phyloP scores from a whole-genome alignment of 1,140 invertebrate genomes.

The Harpegnathos saltator region DNA sequence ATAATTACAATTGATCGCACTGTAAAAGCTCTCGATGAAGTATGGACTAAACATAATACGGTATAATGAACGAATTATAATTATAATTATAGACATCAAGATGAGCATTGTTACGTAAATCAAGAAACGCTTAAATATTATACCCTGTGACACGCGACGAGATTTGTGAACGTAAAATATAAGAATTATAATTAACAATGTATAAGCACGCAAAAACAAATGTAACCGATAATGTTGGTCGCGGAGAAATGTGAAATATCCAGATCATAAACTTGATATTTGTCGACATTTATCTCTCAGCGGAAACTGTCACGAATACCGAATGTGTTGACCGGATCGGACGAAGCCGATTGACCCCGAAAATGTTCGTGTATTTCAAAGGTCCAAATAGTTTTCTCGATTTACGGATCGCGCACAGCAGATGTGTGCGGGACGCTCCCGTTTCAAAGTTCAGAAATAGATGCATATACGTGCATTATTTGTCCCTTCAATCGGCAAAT shows the following conservation, averaged over 20 bases:
- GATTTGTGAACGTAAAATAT: too few species aligned
- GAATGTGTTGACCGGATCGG: too few species aligned
- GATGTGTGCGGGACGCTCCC: not conserved
- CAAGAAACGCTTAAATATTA: too few species aligned
- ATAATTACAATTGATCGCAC: too few species aligned
- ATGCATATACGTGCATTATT: not conserved
- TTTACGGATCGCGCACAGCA: not conserved
- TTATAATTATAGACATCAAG: not conserved
- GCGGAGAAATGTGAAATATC: not conserved
- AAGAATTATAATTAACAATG: too few species aligned
- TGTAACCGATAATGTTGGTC: not conserved
- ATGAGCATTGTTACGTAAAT: not conserved
- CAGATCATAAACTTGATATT: not conserved
- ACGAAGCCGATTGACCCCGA: not conserved
- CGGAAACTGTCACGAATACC: too few species aligned
- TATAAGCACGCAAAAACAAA: too few species aligned
- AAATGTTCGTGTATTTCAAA: not conserved
- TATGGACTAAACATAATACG: too few species aligned
- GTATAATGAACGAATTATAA: too few species aligned
- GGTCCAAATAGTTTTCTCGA: not conserved
- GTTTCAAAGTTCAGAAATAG: not conserved
- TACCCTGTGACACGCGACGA: too few species aligned
- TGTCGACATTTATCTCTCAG: not conserved
- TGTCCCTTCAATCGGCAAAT: not conserved
- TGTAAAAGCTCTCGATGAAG: too few species aligned